These are phyloP conservation scores for Suncus etruscus DNA, from an alignment of 2,113 vertebrate species.

Conservation along the genomic window DNA sequence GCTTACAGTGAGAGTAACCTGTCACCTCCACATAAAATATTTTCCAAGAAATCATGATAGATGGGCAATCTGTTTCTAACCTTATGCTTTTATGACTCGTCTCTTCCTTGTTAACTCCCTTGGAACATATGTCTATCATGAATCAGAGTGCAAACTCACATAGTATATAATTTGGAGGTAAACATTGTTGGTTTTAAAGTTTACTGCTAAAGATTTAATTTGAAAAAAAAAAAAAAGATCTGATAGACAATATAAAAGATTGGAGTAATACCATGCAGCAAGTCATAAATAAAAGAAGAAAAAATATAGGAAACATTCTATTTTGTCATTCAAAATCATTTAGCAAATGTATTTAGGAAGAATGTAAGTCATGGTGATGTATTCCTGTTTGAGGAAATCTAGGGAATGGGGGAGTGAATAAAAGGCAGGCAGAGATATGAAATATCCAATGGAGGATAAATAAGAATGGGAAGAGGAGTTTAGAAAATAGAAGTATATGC, in stretches of 20 bases:
- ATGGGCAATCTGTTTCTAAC: conserved; percentile 43
- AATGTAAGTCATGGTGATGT: not conserved
- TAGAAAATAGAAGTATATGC: not conserved
- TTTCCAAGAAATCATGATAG: conserved; percentile 48
- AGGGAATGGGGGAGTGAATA: not conserved
- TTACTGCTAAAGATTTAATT: not conserved
- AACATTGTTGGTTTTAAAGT: not conserved
- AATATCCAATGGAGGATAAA: not conserved
- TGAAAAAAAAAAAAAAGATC: not conserved
- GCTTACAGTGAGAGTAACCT: conserved; percentile 44
- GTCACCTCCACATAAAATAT: conserved; percentile 59
- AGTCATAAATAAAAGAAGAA: not conserved
- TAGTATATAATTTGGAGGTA: not conserved
- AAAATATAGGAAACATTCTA: not conserved
- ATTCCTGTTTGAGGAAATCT: not conserved
- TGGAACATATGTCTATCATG: conserved; percentile 49
- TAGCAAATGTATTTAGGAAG: not conserved
- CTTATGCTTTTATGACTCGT: conserved; percentile 24
- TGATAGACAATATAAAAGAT: not conserved
- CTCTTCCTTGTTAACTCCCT: conserved; percentile 30
- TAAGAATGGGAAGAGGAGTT: no score
- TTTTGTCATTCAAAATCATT: not conserved
- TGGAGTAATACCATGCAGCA: not conserved
- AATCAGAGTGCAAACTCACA: conserved; percentile 22
- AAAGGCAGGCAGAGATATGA: not conserved